A percentile compares a stretch with the other conserved stretches of the same genome.
Evolutionary conservation across 2,113 vertebrate species (phyloP).

Genomic region (Scalopus aquaticus): DNA sequence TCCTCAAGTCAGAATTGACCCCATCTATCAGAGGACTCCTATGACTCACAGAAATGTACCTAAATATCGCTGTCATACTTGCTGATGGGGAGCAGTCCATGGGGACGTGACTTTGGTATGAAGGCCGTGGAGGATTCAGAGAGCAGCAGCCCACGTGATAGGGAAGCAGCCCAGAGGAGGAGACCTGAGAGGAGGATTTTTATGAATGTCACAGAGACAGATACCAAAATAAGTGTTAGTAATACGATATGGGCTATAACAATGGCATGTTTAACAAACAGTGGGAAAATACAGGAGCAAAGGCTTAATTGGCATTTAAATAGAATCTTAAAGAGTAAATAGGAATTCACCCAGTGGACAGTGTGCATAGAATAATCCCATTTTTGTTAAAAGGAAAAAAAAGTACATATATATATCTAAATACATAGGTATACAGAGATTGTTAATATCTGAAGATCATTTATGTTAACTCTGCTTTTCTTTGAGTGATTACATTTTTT

Average conservation of each 20-base stretch:
- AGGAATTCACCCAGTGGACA: background rate
- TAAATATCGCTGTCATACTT: background rate
- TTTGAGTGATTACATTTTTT: background rate
- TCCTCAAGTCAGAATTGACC: background rate
- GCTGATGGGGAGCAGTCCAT: background rate
- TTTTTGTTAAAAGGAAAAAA: constrained; percentile 1
- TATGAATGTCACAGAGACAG: background rate
- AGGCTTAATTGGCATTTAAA: background rate
- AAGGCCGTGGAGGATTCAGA: background rate
- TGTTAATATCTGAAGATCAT: background rate
- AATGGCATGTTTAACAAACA: background rate
- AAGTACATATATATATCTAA: background rate
- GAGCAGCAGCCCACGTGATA: too few species aligned
- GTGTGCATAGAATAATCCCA: background rate
- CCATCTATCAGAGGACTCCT: background rate
- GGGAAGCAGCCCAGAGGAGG: background rate
- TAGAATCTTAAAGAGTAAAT: background rate
- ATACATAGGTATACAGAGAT: background rate
- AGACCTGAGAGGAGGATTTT: background rate
- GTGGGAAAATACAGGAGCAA: background rate
- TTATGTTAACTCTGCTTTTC: background rate
- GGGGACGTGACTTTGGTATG: background rate
- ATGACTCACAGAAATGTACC: background rate
- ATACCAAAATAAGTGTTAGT: background rate
- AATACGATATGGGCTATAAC: background rate